Conservation (phyloP, 2,888 invertebrate genomes). For the Eristalinus sepulchralis region DNA sequence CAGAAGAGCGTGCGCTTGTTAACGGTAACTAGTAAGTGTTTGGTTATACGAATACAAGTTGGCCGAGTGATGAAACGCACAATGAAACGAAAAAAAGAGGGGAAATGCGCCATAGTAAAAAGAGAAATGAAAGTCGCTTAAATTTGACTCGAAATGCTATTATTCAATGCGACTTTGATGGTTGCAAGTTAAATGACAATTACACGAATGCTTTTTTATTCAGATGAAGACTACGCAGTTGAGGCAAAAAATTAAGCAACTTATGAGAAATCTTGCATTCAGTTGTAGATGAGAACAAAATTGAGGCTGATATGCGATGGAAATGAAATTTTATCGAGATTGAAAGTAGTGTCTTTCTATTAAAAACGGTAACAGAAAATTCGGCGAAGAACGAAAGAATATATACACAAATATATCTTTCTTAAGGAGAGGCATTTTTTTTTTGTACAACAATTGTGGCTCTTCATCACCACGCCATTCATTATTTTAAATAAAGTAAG, state of each 20-base stretch:
- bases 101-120: not conserved
- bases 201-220: not conserved
- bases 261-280: too few relatives aligned
- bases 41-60: not conserved
- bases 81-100: not conserved
- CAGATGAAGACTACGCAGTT: not conserved
- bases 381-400: too few relatives aligned
- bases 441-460: too few relatives aligned
- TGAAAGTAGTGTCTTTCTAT: too few relatives aligned
- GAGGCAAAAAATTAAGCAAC: too few relatives aligned
- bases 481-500: too few relatives aligned
- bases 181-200: not conserved
- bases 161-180: not conserved
- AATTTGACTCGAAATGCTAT: not conserved
- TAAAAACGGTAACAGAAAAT: too few relatives aligned
- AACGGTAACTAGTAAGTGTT: not conserved
- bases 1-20: not conserved
- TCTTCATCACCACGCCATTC: too few relatives aligned
- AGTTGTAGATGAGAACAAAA: not conserved
- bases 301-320: not conserved
- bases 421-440: too few relatives aligned
- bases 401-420: too few relatives aligned
- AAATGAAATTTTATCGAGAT: not conserved
- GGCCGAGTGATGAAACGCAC: not conserved
- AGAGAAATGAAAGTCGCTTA: not conserved